These are phyloP conservation scores for Strigamia maritima DNA, from an alignment of 2,888 invertebrate species.

Conservation along the genomic window DNA sequence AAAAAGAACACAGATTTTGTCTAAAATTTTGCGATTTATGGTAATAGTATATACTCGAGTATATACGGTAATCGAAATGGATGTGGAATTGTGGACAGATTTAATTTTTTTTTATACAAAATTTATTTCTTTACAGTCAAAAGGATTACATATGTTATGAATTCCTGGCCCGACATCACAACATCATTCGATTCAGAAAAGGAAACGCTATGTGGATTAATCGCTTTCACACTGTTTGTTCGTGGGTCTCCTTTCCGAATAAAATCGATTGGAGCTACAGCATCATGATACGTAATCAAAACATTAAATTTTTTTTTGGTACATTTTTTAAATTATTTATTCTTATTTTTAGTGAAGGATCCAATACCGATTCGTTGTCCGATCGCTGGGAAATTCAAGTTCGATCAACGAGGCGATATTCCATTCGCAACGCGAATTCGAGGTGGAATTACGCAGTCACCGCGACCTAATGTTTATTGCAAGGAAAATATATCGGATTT, in stretches of 20 bases:
- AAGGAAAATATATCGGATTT: slow-evolving; percentile 92
- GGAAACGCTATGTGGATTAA: slow-evolving; percentile 76
- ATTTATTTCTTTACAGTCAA: slow-evolving; percentile 65
- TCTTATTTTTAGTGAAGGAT: slow-evolving; percentile 64
- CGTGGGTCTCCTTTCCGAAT: slow-evolving; percentile 88
- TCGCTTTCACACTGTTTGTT: slow-evolving; percentile 87
- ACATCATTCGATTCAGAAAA: slow-evolving; percentile 76
- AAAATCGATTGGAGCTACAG: slow-evolving; percentile 82
- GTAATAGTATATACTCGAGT: too few relatives aligned
- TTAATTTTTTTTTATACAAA: too few relatives aligned
- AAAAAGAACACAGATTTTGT: too few relatives aligned
- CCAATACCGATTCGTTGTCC: slow-evolving; percentile 92
- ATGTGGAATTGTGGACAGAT: too few relatives aligned
- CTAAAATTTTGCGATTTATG: too few relatives aligned
- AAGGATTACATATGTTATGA: slow-evolving; percentile 97
- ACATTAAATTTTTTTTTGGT: background rate
- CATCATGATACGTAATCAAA: slow-evolving; percentile 65
- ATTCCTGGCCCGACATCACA: slow-evolving; percentile 92
- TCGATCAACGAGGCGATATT: slow-evolving; percentile 85
- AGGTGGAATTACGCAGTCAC: slow-evolving; percentile 90
- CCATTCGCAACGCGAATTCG: slow-evolving; percentile 88
- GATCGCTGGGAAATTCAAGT: slow-evolving; percentile 93
- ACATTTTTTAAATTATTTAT: too few relatives aligned
- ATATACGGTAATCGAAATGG: too few relatives aligned
- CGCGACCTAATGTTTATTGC: slow-evolving; percentile 87